phyloP scores from a whole-genome alignment of 2,113 vertebrate species.

The Amphiprion ocellaris region DNA sequence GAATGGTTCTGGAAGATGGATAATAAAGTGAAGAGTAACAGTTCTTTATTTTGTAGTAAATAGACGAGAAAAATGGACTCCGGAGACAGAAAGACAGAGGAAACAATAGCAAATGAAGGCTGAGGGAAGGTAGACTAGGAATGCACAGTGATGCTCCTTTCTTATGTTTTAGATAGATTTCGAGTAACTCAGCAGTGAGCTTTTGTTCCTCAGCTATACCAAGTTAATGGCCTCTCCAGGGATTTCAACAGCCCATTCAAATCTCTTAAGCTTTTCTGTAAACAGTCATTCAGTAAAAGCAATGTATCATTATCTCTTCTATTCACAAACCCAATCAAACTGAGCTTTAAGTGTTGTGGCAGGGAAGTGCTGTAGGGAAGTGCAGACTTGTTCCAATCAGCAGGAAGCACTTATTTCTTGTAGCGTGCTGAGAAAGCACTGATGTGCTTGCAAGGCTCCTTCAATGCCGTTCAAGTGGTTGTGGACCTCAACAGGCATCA shows the following conservation, averaged over 20 bases:
- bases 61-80: slow-evolving; percentile 4
- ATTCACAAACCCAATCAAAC: slow-evolving; percentile 45
- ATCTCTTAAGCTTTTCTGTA: slow-evolving; percentile 54
- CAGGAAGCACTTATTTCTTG: slow-evolving; percentile 11
- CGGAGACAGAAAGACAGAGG: neutral
- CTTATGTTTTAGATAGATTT: slow-evolving; percentile 35
- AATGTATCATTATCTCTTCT: slow-evolving; percentile 39
- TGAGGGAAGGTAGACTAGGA: neutral
- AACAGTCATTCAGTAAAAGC: slow-evolving; percentile 42
- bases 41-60: slow-evolving; percentile 12
- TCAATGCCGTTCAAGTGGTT: slow-evolving; percentile 19
- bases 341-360: slow-evolving; percentile 38
- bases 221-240: slow-evolving; percentile 61
- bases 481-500: neutral
- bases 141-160: slow-evolving; percentile 25
- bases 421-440: neutral
- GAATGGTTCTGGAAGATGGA: slow-evolving; percentile 28
- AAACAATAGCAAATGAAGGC: slow-evolving; percentile 24
- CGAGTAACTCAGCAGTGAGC: slow-evolving; percentile 21
- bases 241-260: slow-evolving; percentile 47
- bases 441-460: neutral
- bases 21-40: slow-evolving; percentile 32
- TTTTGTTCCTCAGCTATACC: slow-evolving; percentile 50
- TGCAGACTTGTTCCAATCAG: slow-evolving; percentile 34
- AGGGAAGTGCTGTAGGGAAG: neutral